Evolutionary conservation across 2,888 invertebrate genomes (phyloP).

Genomic region (Schrankia costaestrigalis): DNA sequence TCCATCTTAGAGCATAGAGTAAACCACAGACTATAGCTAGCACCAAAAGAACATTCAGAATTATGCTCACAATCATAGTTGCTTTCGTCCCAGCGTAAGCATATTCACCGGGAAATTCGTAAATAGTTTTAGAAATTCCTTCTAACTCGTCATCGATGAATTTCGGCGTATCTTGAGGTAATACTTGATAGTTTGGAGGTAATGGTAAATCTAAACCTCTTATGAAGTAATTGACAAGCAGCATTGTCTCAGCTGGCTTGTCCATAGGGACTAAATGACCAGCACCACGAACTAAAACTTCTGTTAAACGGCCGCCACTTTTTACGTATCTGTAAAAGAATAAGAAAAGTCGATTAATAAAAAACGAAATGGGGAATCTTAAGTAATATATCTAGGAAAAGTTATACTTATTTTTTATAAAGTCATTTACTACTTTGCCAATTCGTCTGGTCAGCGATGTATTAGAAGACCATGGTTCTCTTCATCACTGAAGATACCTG

Average conservation of each 20-base stretch:
- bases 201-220: constrained; percentile 35
- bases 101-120: constrained; percentile 12
- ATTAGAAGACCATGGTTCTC: too few species aligned
- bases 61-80: constrained; percentile 47
- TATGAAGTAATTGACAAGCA: constrained; percentile 52
- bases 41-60: constrained; percentile 51
- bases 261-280: constrained; percentile 83
- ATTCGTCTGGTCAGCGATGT: too few species aligned
- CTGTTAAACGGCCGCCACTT: constrained; percentile 76
- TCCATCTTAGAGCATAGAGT: constrained; percentile 43
- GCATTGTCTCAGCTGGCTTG: constrained; percentile 71
- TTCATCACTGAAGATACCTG: too few species aligned
- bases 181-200: constrained; percentile 33
- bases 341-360: neutral
- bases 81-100: constrained; percentile 22
- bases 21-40: constrained; percentile 36
- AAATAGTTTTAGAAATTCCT: constrained; percentile 21
- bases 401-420: too few species aligned
- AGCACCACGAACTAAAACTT: constrained; percentile 79
- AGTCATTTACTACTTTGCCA: too few species aligned
- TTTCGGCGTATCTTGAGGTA: constrained; percentile 24
- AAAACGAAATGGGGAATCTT: neutral
- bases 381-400: constrained; percentile 14
- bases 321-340: constrained; percentile 73
- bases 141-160: constrained; percentile 27